Base-by-base conservation (phyloP, 2,113 vertebrate species). In the Brachyhypopomus gauderio region DNA sequence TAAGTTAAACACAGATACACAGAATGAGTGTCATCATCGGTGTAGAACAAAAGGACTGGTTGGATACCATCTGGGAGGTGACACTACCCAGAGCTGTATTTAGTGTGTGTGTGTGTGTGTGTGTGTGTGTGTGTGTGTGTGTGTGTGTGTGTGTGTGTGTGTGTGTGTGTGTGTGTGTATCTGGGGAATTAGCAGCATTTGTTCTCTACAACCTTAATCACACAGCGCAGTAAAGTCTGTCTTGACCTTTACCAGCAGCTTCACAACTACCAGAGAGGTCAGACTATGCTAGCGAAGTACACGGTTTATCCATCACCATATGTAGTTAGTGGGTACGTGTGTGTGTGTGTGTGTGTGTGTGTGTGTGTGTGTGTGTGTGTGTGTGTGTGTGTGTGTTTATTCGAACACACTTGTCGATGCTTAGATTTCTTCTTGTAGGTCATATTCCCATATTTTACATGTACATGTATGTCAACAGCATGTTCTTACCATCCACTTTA, bases 221-320 rank as follows among this genome's bases (percentile, higher is more conserved):
- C 82, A 30, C 52, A 72, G 16, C 77, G 75, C 72, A 36, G 75
- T 70, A 73, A 64, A 48, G 66, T 23, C 59, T 85, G 72, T 75
- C 12, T n/a, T 87, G 83, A 85, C 83, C 85, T 87, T 87, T 84
- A 60, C 69, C 60, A 20, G 0, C 78, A 38, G 83, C 80, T 83
- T 80, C 30, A 83, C 70, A 79, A 70, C 52, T 60, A 77, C 83
- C 38, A 58, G 27, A 73, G 23, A 78, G 19, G 5, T 56, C 19
- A 58, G 56, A 72, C 63, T 9, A 11, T 11, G 4, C 34, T 81
- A 76, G 71, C 67, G 84, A 58, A 84, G 56, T n/a, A n/a, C 58
- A n/a, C 11, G 22, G 11, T 72, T 67, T 70, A 41, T 64, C 48
- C 25, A 45, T 25, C 48, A 23, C 74, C 75, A 34, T 70, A 48